Evolutionary conservation across 2,113 vertebrate genomes (phyloP), one percentile per base, ranked within the genome.

Genomic region (Apistogramma diplotaenia): DNA sequence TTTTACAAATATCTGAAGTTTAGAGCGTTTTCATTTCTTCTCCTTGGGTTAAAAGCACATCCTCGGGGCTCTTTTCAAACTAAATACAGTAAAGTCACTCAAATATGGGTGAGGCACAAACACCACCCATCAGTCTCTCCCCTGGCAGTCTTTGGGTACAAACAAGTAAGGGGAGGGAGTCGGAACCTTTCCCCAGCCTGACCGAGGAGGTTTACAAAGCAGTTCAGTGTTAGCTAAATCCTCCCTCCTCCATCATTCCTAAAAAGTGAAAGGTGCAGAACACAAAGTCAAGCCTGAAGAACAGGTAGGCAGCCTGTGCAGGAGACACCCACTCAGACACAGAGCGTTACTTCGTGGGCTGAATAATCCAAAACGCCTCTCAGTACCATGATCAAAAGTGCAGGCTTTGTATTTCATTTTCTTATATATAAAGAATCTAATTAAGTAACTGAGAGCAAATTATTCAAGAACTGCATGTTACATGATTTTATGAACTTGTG

Each of bases 241-340:
- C 80, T 87, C 62, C 27, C 25, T 88, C 61, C 29, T 82, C 61
- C 37, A 71, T 81, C 78, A 71, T 81, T 65, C 51, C 21, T 84
- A n/a, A 67, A 70, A 11, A 82, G 74, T 46, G 40, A 60, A 62
- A 12, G 3, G 8, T 76, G 33, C 25, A 19, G 59, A 61, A 79
- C 49, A 74, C 9, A 29, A 80, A 70, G 27, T 70, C 25, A 10
- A 62, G 56, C 25, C 16, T 5, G 53, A 18, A 33, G 35, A 74
- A 56, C 65, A 85, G 77, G 70, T n/a, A 79, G 60, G 62, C 79
- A 57, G 74, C 75, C 65, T 76, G 55, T 25, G 49, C 60, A 77
- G 61, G 58, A 74, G 78, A 86, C 72, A 60, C 71, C 58, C 72
- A 87, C 72, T 74, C 65, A 58, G 21, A 59, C 75, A 62, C 75